Conservation (phyloP, 1,140 invertebrate species). For the Paraescarpia echinospica region DNA sequence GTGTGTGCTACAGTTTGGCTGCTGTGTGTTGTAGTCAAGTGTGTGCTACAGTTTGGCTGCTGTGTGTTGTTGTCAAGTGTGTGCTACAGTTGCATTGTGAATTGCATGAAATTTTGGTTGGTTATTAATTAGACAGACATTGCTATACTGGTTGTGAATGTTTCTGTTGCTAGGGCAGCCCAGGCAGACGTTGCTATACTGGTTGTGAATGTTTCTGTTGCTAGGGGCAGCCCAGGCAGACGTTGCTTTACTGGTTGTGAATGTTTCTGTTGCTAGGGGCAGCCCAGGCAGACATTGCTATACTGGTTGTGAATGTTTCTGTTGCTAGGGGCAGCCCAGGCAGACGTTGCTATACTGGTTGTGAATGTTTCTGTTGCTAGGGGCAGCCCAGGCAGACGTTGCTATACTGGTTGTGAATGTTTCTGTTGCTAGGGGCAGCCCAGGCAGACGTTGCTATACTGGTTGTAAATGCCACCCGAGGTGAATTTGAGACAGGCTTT, state of each 20-base stretch:
- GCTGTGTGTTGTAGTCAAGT: too few relatives aligned
- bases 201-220: background rate
- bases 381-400: too few relatives aligned
- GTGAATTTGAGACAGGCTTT: slow-evolving; percentile 99
- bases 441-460: slow-evolving; percentile 88
- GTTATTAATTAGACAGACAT: background rate
- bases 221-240: slow-evolving; percentile 83
- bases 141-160: too few relatives aligned
- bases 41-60: too few relatives aligned
- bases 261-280: slow-evolving; percentile 59
- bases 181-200: background rate
- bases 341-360: background rate
- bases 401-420: background rate
- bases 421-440: slow-evolving; percentile 73
- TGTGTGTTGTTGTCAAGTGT: too few relatives aligned
- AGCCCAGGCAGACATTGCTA: too few relatives aligned
- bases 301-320: background rate
- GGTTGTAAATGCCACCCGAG: slow-evolving; percentile 97
- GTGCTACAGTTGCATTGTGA: background rate
- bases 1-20: too few relatives aligned
- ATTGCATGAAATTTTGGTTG: background rate
- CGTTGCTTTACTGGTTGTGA: slow-evolving; percentile 95
- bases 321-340: slow-evolving; percentile 73
- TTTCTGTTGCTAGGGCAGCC: too few relatives aligned
- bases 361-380: background rate